Conservation (phyloP, 1,140 invertebrate genomes). For the Tachypleus tridentatus region DNA sequence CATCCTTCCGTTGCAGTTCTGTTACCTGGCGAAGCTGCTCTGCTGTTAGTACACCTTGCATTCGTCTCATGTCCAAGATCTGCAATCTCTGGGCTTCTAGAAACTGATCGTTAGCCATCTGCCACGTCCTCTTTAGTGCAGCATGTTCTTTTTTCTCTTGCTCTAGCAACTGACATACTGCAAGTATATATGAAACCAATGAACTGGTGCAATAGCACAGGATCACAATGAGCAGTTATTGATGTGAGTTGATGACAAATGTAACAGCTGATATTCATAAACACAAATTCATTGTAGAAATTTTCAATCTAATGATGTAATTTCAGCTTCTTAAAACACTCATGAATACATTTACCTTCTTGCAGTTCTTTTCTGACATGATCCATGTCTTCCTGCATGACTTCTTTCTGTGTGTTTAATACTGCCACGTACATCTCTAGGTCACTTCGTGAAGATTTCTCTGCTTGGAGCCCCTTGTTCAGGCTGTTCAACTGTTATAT, state of each 20-base stretch:
- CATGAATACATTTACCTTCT: slow-evolving; percentile 32
- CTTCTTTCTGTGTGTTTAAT: slow-evolving; percentile 41
- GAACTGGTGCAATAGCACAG: too few species aligned
- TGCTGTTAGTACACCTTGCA: slow-evolving; percentile 35
- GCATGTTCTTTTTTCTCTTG: slow-evolving; percentile 37
- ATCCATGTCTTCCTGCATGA: slow-evolving; percentile 39
- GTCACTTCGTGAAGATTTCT: slow-evolving; percentile 35
- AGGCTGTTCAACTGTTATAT: slow-evolving; percentile 27
- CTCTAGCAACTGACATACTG: slow-evolving; percentile 35
- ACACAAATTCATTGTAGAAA: too few species aligned
- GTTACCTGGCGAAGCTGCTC: slow-evolving; percentile 31
- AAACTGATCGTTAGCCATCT: slow-evolving; percentile 44
- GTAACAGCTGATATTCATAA: too few species aligned
- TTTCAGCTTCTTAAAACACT: slow-evolving; percentile 22
- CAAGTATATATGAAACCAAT: slow-evolving; percentile 9
- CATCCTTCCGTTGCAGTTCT: background rate
- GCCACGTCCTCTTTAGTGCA: slow-evolving; percentile 40
- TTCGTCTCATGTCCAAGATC: slow-evolving; percentile 36
- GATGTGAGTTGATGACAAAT: too few species aligned
- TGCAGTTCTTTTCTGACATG: slow-evolving; percentile 33
- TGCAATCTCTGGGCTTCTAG: slow-evolving; percentile 41
- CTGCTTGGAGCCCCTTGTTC: slow-evolving; percentile 29
- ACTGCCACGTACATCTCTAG: slow-evolving; percentile 45
- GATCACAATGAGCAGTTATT: too few species aligned
- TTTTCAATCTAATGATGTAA: slow-evolving; percentile 14